Base-by-base conservation (phyloP, 2,113 vertebrate genomes). In the Pelecanoides urinatrix region DNA sequence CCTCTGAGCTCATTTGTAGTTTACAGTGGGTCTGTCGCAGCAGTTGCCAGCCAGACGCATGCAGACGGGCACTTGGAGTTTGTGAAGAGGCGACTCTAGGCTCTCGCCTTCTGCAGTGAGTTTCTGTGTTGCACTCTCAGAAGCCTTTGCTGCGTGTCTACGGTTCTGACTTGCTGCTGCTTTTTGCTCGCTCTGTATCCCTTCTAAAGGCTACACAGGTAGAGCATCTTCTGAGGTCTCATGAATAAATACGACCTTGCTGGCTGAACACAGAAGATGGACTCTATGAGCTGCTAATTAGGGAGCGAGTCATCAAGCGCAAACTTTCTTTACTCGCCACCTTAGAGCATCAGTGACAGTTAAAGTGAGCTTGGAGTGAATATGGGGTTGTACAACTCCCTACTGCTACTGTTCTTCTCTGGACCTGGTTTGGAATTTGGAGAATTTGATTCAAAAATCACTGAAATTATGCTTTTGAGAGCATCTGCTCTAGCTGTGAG, bases 111-210 rank as follows among this genome's bases (percentile, higher is more conserved):
- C 36, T 40, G 50, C 62, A 45, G n/a, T 1, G 16, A 25, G 38
- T 91, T 65, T 56, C 38, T 11, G 36, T 8, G 20, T 26, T 47
- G 53, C n/a, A 6, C 34, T 52, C 26, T 56, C 5, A 0, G 40
- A 45, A 63, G 45, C 72, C 26, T 44, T 62, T 42, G 75, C 17
- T 36, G 10, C 0, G 0, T 63, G 50, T 40, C 58, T 63, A 3
- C 0, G 2, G 10, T 59, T 70, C 70, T 45, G 56, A 25, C 44
- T 34, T 58, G 63, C 70, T 81, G 84, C 55, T 58, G 36, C 30
- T 38, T 23, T 36, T 45, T 53, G 27, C 44, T 45, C 2, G 0
- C 38, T 72, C 49, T 10, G 1, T 8, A 10, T 18, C 26, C 12
- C 40, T 50, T 22, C 50, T 26, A 9, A 77, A 77, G 23, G 71